Evolutionary conservation across 2,113 vertebrate species (phyloP).

Genomic region (Hoplias malabaricus): DNA sequence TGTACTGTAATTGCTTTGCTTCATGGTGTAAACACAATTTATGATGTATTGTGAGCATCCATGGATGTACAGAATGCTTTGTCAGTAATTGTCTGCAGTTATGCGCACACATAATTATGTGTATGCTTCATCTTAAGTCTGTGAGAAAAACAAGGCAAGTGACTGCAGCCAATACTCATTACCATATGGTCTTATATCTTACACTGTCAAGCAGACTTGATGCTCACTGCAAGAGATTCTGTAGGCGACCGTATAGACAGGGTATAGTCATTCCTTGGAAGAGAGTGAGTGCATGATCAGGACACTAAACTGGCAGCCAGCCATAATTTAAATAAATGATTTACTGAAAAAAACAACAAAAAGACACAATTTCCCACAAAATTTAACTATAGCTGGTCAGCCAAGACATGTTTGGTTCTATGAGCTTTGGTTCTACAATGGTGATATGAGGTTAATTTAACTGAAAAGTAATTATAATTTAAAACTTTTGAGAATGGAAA

Average conservation of each 20-base stretch:
- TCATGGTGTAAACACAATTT: slow-evolving; percentile 49
- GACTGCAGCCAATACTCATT: neutral
- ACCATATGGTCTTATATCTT: slow-evolving; percentile 12
- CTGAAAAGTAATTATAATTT: too few species aligned
- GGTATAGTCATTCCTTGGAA: slow-evolving; percentile 19
- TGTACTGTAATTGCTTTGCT: slow-evolving; percentile 53
- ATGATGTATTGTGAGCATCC: slow-evolving; percentile 45
- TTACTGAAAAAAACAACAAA: too few species aligned
- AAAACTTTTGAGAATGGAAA: too few species aligned
- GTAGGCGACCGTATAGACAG: slow-evolving; percentile 27
- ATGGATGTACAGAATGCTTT: slow-evolving; percentile 48
- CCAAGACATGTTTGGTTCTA: too few species aligned
- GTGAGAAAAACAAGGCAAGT: slow-evolving; percentile 28
- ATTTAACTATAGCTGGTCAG: too few species aligned
- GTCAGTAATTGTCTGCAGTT: slow-evolving; percentile 50
- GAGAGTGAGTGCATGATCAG: too few species aligned
- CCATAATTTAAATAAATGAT: too few species aligned
- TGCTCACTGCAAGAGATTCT: slow-evolving; percentile 25
- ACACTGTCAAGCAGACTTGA: neutral
- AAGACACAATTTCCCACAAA: too few species aligned
- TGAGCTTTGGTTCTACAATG: too few species aligned
- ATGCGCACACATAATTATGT: slow-evolving; percentile 55
- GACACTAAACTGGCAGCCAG: too few species aligned
- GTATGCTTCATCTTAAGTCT: neutral
- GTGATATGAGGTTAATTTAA: too few species aligned